These are phyloP conservation scores for Sabatieria punctata DNA, from an alignment of 2,888 invertebrate genomes.

Conservation along the genomic window DNA sequence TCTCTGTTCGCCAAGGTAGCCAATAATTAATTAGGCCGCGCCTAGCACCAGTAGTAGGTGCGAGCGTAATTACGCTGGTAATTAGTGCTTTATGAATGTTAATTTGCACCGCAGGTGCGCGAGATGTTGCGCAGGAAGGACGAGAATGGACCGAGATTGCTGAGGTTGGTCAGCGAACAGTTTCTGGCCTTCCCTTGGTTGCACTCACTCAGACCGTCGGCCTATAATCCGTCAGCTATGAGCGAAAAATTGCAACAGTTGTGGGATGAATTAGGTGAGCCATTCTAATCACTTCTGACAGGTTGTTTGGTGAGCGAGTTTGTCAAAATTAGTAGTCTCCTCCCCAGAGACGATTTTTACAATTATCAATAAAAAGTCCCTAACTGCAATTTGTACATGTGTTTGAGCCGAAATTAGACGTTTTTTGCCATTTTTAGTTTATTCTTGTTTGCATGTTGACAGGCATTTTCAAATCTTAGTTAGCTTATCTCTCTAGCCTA, in stretches of 20 bases:
- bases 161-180: conserved; percentile 67
- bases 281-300: too few species aligned
- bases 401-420: too few species aligned
- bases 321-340: too few species aligned
- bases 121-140: conserved; percentile 68
- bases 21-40: background rate
- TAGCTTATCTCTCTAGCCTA: too few species aligned
- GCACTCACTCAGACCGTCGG: conserved; percentile 39
- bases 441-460: too few species aligned
- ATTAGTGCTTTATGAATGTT: background rate
- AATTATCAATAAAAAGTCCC: too few species aligned
- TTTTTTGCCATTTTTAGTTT: too few species aligned
- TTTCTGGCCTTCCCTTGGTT: conserved; percentile 63
- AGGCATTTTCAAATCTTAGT: too few species aligned
- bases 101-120: conserved; percentile 44
- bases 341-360: too few species aligned
- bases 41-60: background rate
- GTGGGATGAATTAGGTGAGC: conserved; percentile 59
- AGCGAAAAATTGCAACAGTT: conserved; percentile 65
- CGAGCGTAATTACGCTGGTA: background rate
- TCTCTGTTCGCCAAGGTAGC: conserved; percentile 64
- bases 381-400: too few species aligned
- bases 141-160: conserved; percentile 66
- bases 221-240: conserved; percentile 23
- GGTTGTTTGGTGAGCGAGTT: too few species aligned